These are phyloP conservation scores for Platycnemis pennipes DNA, from an alignment of 2,888 invertebrate species.

Conservation along the genomic window DNA sequence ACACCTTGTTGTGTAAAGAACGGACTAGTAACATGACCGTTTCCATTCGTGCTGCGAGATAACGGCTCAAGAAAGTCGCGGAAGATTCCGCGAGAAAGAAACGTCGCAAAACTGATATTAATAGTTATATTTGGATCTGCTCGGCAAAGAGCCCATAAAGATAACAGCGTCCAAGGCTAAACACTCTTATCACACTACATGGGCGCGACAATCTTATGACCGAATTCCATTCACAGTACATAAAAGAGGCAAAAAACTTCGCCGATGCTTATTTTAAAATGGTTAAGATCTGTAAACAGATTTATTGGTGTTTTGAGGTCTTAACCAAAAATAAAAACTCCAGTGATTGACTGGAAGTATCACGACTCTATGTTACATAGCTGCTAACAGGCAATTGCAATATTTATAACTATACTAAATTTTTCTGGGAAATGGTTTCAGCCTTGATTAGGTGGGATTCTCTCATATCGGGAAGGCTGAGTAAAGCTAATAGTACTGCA, in stretches of 20 bases:
- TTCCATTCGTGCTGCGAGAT: neutral
- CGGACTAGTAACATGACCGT: no score
- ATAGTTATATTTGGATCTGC: neutral
- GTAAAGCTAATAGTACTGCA: no score
- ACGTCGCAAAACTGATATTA: neutral
- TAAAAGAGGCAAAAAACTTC: neutral
- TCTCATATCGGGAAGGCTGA: no score
- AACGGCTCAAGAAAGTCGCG: neutral
- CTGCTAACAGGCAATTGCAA: no score
- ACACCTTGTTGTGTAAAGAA: no score
- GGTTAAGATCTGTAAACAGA: neutral
- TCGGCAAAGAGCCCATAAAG: constrained; percentile 33
- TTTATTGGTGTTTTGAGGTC: neutral
- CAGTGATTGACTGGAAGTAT: no score
- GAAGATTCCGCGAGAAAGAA: neutral
- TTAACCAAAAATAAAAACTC: neutral
- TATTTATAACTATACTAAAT: no score
- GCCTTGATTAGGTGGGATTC: no score
- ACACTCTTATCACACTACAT: neutral
- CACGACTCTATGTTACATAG: no score
- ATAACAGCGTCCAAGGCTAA: constrained; percentile 68
- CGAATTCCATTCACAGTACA: neutral
- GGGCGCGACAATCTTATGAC: constrained; percentile 13
- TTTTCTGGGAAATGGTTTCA: no score
- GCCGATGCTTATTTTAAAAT: neutral